phyloP scores from a whole-genome alignment of 2,113 vertebrate genomes.

The Calidris pugnax region DNA sequence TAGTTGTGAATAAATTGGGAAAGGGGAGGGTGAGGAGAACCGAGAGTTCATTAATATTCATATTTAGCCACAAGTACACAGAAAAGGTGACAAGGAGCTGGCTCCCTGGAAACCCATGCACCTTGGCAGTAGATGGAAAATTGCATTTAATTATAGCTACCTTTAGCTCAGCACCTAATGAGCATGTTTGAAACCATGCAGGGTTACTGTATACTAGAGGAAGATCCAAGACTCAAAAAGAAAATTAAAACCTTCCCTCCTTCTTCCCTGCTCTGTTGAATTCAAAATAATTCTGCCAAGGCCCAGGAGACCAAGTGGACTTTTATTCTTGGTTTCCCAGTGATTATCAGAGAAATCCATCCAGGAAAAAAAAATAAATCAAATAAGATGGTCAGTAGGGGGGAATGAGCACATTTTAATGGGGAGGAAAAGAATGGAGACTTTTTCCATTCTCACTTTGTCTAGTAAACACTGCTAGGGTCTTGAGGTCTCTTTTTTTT shows the following conservation, averaged over 20 bases:
- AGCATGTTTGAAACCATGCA: constrained; percentile 31
- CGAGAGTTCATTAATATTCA: constrained; percentile 60
- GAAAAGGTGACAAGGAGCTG: constrained; percentile 61
- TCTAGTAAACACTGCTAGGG: not conserved
- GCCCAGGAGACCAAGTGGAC: not conserved
- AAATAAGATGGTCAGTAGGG: not conserved
- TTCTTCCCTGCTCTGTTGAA: constrained; percentile 2
- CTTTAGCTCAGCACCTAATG: constrained; percentile 52
- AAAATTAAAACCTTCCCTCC: constrained; percentile 20
- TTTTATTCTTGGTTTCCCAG: constrained; percentile 22
- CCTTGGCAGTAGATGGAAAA: constrained; percentile 53
- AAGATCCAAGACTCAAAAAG: not conserved
- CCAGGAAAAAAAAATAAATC: not conserved
- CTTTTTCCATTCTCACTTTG: constrained; percentile 34
- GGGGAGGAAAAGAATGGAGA: not conserved
- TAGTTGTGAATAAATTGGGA: constrained; percentile 51
- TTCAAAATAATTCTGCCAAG: not conserved
- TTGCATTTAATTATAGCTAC: constrained; percentile 57
- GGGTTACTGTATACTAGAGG: not conserved
- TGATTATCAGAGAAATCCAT: constrained; percentile 27
- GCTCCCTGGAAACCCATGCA: constrained; percentile 52
- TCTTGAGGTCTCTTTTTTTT: not conserved
- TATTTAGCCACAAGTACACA: constrained; percentile 48
- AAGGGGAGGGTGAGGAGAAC: constrained; percentile 5
- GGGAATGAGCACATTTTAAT: constrained; percentile 20